These are phyloP conservation scores for Andrena praecox DNA, from an alignment of 2,888 invertebrate genomes.

Conservation along the genomic window DNA sequence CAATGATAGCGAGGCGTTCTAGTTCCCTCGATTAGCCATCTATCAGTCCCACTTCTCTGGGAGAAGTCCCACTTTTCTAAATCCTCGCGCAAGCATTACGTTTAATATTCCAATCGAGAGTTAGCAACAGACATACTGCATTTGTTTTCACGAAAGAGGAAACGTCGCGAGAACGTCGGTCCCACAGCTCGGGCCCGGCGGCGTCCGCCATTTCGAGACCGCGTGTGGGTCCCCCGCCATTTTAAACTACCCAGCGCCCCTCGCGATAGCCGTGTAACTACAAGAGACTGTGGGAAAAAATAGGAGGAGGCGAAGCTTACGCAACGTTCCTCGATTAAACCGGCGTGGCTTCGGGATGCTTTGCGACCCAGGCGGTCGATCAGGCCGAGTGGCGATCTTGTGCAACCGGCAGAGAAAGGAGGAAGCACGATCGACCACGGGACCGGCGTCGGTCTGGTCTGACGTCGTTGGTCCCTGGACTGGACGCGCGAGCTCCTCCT, in stretches of 20 bases:
- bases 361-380: conserved; percentile 36
- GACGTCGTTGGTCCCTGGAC: conserved; percentile 18
- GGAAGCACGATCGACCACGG: conserved; percentile 76
- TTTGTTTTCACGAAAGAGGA: too few relatives aligned
- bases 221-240: not conserved
- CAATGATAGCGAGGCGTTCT: too few relatives aligned
- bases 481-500: conserved; percentile 38
- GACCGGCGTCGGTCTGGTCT: conserved; percentile 18
- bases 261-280: not conserved
- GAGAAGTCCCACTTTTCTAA: too few relatives aligned
- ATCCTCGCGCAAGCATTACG: too few relatives aligned
- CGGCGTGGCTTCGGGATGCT: conserved; percentile 45
- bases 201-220: too few relatives aligned
- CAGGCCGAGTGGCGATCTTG: conserved; percentile 70
- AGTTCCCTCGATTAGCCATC: too few relatives aligned
- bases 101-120: too few relatives aligned
- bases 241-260: not conserved
- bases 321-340: not conserved
- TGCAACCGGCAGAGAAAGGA: conserved; percentile 82
- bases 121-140: too few relatives aligned
- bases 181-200: too few relatives aligned
- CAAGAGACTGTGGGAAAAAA: not conserved
- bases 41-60: too few relatives aligned
- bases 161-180: too few relatives aligned
- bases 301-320: not conserved